Evolutionary conservation across 2,113 vertebrate species (phyloP).

Genomic region (Pelodiscus sinensis): DNA sequence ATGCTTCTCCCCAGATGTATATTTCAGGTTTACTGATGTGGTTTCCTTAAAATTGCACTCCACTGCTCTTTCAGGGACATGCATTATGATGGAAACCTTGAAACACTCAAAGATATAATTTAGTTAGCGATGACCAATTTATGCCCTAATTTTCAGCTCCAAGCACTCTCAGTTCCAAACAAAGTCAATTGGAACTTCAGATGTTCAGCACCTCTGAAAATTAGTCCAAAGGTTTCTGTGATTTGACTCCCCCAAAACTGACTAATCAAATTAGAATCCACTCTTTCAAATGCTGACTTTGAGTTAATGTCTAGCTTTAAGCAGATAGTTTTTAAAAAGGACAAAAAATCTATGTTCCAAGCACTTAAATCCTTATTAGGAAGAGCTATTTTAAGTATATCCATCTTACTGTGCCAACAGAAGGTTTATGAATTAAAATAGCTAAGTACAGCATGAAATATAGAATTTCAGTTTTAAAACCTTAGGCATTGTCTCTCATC

Average conservation of each 20-base stretch:
- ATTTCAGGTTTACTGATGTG: not conserved
- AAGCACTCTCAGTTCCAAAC: not conserved
- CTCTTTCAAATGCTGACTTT: not conserved
- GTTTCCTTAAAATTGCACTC: not conserved
- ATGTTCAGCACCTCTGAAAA: not conserved
- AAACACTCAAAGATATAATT: not conserved
- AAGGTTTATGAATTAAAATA: not conserved
- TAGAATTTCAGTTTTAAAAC: not conserved
- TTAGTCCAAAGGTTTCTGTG: not conserved
- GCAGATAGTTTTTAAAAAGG: not conserved
- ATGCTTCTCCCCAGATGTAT: not conserved
- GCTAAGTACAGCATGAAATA: not conserved
- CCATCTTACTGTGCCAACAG: not conserved
- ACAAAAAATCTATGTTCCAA: not conserved
- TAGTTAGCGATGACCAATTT: not conserved
- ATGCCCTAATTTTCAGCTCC: not conserved
- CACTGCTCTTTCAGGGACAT: not conserved
- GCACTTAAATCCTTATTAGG: not conserved
- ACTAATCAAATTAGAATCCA: not conserved
- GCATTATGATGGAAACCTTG: not conserved
- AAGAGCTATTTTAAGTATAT: not conserved
- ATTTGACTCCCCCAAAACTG: not conserved
- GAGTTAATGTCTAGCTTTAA: not conserved
- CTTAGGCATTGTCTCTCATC: not conserved
- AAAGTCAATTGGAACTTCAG: not conserved